phyloP scores from a whole-genome alignment of 2,113 vertebrate species.

The Holacanthus passer region DNA sequence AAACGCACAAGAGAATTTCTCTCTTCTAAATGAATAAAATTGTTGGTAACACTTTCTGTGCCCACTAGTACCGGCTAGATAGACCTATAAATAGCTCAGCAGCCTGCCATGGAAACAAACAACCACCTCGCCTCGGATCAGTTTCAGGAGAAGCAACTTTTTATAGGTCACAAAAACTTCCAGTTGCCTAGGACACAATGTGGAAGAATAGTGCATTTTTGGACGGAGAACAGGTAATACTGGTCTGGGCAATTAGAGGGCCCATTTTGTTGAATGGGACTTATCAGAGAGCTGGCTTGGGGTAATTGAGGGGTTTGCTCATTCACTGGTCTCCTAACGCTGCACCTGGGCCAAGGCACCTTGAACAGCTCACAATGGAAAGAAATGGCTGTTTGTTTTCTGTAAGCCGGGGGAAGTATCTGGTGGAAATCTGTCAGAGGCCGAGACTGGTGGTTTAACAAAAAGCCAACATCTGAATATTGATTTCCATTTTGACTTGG shows the following conservation, averaged over 20 bases:
- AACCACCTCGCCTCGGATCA: slow-evolving; percentile 68
- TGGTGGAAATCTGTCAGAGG: slow-evolving; percentile 39
- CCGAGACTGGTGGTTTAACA: slow-evolving; percentile 13
- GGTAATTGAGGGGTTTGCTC: slow-evolving; percentile 80
- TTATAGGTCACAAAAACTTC: slow-evolving; percentile 84
- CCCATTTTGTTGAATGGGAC: slow-evolving; percentile 75
- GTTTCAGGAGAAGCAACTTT: slow-evolving; percentile 82
- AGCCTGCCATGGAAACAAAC: slow-evolving; percentile 78
- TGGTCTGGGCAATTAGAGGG: slow-evolving; percentile 77
- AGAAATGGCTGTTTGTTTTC: slow-evolving; percentile 65
- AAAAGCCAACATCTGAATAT: slow-evolving; percentile 36
- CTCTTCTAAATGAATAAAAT: slow-evolving; percentile 35
- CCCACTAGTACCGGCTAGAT: slow-evolving; percentile 57
- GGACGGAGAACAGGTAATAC: slow-evolving; percentile 81
- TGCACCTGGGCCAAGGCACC: slow-evolving; percentile 72
- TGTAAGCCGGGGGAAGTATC: slow-evolving; percentile 33
- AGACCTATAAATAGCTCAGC: slow-evolving; percentile 79
- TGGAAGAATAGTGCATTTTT: slow-evolving; percentile 73
- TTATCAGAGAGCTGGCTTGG: slow-evolving; percentile 66
- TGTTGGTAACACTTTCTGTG: slow-evolving; percentile 42
- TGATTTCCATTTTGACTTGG: slow-evolving; percentile 38
- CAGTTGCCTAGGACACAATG: slow-evolving; percentile 82
- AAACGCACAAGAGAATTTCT: slow-evolving; percentile 8
- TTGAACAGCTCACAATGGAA: slow-evolving; percentile 68
- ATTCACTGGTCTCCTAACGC: slow-evolving; percentile 68